Evolutionary conservation across 2,113 vertebrate species (phyloP), one percentile per base, ranked within the genome.

Genomic region (Gnathonemus longibarbis): DNA sequence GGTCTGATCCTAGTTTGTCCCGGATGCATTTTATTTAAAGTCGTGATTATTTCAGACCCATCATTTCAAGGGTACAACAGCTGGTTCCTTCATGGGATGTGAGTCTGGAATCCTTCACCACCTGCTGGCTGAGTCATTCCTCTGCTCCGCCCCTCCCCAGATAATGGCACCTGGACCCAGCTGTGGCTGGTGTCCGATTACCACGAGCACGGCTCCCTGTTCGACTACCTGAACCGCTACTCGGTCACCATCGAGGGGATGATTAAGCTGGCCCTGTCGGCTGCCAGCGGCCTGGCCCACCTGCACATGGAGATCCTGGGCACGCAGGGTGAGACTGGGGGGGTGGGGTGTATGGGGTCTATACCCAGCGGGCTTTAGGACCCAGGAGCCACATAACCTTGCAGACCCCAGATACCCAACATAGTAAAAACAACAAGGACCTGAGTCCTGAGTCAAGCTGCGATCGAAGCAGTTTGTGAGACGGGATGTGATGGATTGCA

Each of bases 231-330:
- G 53, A 99, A 99, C 88, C 97, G 97, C 9, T 99, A 99, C 94
- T 98, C 98, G 0, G 97, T 99, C 93, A 98, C 98, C 0, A 98
- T 98, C 0, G 98, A 99, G 94, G 98, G 97, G 5, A 98, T 99
- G 97, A 98, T 99, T 92, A 99, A 99, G 91, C 96, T 99, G 0
- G 96, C 98, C 0, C 95, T 99, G 88, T 99, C 98, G 0, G 97
- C 98, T 0, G 98, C 98, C 90, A 99, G 97, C 0, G 98, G 98
- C 2, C 93, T 99, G 92, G 98, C 98, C 1, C 98, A 99, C 88
- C 96, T 99, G 24, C 98, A 99, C 92, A 99, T 99, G 98, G 98
- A 99, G 95, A 99, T 99, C n/a, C 97, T 99, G 91, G 98, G 98
- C 56, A 99, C 98, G 88, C 98, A 99, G 94, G 98, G 98, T 99